Percentiles rank a stretch among this genome's conserved stretches.
Evolutionary conservation across 2,888 invertebrate genomes (phyloP).

Genomic region (Mamestra brassicae): DNA sequence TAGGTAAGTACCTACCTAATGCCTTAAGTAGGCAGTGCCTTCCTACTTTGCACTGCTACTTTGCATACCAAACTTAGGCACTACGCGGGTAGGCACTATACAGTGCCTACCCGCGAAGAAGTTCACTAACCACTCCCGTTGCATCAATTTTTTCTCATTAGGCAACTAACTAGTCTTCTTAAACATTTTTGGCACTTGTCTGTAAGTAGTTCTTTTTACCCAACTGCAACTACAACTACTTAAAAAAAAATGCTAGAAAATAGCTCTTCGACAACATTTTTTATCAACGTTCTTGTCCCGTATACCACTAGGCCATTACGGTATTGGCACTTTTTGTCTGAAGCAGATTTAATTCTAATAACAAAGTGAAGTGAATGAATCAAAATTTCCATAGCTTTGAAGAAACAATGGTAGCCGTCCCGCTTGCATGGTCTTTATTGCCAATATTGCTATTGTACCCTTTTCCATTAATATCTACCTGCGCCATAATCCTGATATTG

Average conservation of each 20-base stretch:
- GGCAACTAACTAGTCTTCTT: neutral
- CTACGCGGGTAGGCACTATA: neutral
- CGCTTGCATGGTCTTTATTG: conserved; percentile 23
- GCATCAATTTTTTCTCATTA: neutral
- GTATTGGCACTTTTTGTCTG: neutral
- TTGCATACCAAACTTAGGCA: neutral
- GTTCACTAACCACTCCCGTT: neutral
- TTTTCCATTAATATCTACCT: conserved; percentile 28
- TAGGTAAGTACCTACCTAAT: neutral
- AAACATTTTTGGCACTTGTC: neutral
- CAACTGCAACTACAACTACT: too few relatives aligned
- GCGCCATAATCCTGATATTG: neutral
- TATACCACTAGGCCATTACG: neutral
- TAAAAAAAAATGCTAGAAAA: too few relatives aligned
- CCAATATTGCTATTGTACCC: neutral
- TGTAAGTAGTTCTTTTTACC: neutral
- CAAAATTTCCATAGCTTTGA: conserved; percentile 6
- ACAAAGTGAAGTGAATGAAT: neutral
- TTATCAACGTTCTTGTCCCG: neutral
- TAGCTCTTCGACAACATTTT: neutral
- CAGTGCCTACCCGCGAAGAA: too few relatives aligned
- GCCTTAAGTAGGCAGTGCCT: neutral
- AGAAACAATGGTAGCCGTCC: conserved; percentile 13
- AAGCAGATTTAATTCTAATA: neutral
- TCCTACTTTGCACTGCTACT: too few relatives aligned